phyloP scores from a whole-genome alignment of 2,888 invertebrate species.

The Anorthoa munda region DNA sequence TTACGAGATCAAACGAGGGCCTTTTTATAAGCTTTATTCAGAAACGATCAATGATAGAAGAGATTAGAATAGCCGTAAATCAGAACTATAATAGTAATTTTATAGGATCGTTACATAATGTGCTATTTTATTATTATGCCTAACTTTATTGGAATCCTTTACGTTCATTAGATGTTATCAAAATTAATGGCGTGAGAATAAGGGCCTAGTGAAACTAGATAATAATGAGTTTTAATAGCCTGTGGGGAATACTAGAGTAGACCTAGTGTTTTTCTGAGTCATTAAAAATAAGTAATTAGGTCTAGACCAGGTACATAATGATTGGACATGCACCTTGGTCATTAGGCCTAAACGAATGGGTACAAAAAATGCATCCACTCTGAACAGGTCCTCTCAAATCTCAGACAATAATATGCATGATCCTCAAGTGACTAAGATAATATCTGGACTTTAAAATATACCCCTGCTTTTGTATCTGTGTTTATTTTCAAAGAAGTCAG shows the following conservation, averaged over 20 bases:
- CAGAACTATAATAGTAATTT: slow-evolving; percentile 18
- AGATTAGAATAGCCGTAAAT: slow-evolving; percentile 29
- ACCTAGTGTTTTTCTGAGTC: slow-evolving; percentile 27
- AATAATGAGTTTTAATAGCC: slow-evolving; percentile 29
- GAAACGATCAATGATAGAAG: neutral
- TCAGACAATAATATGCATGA: no score
- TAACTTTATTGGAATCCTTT: slow-evolving; percentile 40
- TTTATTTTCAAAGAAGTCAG: no score
- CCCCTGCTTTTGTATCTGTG: no score
- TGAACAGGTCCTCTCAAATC: no score
- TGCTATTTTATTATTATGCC: slow-evolving; percentile 33
- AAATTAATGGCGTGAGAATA: slow-evolving; percentile 47
- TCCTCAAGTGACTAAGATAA: no score
- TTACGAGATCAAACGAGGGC: neutral
- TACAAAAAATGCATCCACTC: no score
- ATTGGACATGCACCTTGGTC: no score
- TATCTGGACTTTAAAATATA: no score
- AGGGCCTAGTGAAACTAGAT: slow-evolving; percentile 17
- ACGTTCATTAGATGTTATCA: slow-evolving; percentile 48
- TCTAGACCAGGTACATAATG: slow-evolving; percentile 27
- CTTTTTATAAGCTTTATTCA: neutral
- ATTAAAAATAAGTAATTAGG: slow-evolving; percentile 43
- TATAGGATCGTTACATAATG: slow-evolving; percentile 32
- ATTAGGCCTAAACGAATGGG: no score
- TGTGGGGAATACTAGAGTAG: neutral